Conservation (phyloP, 2,888 invertebrate species). For the Craniophora ligustri region DNA sequence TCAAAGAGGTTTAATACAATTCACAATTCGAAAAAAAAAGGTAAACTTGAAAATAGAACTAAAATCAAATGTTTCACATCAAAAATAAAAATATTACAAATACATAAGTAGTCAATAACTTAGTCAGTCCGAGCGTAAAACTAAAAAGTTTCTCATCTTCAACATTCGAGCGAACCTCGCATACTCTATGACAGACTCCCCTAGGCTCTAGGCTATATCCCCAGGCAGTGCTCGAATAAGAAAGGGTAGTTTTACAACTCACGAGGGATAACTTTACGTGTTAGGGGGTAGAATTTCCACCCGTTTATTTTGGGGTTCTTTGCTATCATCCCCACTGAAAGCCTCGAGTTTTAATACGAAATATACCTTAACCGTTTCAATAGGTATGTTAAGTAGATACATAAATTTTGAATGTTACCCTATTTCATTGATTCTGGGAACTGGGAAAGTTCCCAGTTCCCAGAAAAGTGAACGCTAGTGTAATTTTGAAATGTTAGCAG, state of each 20-base stretch:
- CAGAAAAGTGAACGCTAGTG: background rate
- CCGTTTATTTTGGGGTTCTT: slow-evolving; percentile 74
- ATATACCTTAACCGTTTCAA: slow-evolving; percentile 43
- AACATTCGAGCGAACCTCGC: background rate
- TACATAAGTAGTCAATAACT: no score
- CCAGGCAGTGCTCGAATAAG: slow-evolving; percentile 73
- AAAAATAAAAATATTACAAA: no score
- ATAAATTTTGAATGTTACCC: slow-evolving; percentile 14
- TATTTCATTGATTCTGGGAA: slow-evolving; percentile 34
- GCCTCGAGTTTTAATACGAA: slow-evolving; percentile 53
- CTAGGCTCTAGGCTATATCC: slow-evolving; percentile 74
- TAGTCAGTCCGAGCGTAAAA: no score
- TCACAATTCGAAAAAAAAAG: no score
- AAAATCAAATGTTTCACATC: no score
- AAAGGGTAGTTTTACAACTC: slow-evolving; percentile 86
- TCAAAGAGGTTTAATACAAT: no score
- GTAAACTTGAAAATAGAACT: no score
- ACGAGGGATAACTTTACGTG: slow-evolving; percentile 84
- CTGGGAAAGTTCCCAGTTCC: no score
- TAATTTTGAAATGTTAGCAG: no score
- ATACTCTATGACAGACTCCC: slow-evolving; percentile 69
- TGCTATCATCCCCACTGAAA: slow-evolving; percentile 68
- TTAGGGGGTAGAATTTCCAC: slow-evolving; percentile 71
- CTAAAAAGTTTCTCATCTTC: background rate
- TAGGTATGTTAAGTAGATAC: slow-evolving; percentile 32